Conservation (phyloP, 2,113 vertebrate genomes). For the Callaeas wilsoni region DNA sequence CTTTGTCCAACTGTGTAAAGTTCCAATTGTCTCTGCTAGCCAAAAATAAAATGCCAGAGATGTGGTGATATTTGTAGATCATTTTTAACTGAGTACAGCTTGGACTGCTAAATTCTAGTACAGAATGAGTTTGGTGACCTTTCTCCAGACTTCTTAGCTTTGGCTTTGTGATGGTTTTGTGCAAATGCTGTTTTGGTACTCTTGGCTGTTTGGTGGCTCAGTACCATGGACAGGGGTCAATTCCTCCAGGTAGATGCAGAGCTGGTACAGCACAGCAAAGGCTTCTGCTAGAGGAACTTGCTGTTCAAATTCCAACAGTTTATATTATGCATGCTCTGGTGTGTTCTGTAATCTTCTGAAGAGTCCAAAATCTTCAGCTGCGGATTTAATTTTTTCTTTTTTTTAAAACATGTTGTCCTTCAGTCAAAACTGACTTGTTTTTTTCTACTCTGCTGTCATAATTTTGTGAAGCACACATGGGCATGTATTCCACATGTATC, state of each 20-base stretch:
- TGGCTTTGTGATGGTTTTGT: neutral
- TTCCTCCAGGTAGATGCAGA: rapidly evolving
- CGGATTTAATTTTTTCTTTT: neutral
- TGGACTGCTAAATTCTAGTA: neutral
- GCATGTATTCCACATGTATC: rapidly evolving
- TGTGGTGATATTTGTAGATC: neutral
- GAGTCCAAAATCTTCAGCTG: neutral
- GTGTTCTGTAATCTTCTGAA: neutral
- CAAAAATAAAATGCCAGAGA: neutral
- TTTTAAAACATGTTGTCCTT: neutral
- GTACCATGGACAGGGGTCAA: neutral
- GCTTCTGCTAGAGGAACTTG: neutral
- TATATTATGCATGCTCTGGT: neutral
- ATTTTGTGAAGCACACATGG: neutral
- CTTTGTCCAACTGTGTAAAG: neutral
- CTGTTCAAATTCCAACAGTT: rapidly evolving
- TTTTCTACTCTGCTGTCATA: neutral
- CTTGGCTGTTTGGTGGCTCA: neutral
- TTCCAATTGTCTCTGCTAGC: neutral
- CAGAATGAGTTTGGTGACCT: neutral
- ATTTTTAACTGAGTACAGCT: neutral
- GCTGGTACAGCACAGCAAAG: too few species aligned
- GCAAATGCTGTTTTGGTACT: rapidly evolving
- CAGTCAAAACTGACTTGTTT: neutral
- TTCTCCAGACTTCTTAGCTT: neutral